phyloP scores from a whole-genome alignment of 1,140 invertebrate genomes.

The Wasmannia auropunctata region DNA sequence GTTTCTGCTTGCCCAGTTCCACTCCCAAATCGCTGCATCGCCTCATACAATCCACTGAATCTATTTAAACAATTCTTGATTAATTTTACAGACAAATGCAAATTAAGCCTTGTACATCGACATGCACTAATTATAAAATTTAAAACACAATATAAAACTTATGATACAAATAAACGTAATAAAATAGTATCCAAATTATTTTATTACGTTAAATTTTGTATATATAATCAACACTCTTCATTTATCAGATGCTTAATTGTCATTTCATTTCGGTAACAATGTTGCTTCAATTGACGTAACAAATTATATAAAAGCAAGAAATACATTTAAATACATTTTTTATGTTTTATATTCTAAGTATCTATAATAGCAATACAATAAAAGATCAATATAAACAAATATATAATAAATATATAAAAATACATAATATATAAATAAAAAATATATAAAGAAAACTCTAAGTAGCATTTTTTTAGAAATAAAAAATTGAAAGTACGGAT shows the following conservation, averaged over 20 bases:
- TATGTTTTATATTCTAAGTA: not conserved
- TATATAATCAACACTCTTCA: not conserved
- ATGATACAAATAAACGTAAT: not conserved
- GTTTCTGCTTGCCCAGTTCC: slow-evolving; percentile 90
- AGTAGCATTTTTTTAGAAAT: not conserved
- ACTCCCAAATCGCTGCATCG: slow-evolving; percentile 89
- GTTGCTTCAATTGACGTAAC: not conserved
- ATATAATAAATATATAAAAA: not conserved
- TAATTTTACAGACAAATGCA: not conserved
- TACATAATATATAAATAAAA: not conserved
- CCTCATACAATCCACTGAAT: slow-evolving; percentile 90
- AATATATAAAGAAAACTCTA: not conserved
- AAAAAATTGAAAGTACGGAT: not conserved
- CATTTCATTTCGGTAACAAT: not conserved
- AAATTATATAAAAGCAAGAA: not conserved
- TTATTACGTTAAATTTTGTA: not conserved
- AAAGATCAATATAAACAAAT: not conserved
- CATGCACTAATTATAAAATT: not conserved
- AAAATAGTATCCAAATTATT: not conserved
- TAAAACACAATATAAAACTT: not conserved
- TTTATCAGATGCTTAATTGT: not conserved
- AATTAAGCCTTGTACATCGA: not conserved
- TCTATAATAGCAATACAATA: not conserved
- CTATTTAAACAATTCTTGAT: slow-evolving; percentile 81
- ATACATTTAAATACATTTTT: not conserved